Conservation (phyloP, 2,113 vertebrate genomes). For the Passer domesticus region DNA sequence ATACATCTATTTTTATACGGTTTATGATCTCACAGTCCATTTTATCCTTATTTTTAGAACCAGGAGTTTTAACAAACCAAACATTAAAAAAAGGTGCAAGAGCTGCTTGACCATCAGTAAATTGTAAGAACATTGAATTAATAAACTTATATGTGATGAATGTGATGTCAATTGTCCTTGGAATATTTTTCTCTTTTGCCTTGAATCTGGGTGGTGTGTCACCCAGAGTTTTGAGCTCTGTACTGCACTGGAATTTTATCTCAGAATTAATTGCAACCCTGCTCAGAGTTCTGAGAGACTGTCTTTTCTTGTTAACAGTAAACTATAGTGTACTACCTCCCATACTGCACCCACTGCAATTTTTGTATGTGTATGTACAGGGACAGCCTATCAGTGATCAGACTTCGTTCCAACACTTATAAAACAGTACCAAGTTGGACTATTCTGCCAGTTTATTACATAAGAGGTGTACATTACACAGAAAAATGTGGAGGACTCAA, state of each 20-base stretch:
- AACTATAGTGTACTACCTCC: background rate
- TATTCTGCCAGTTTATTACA: background rate
- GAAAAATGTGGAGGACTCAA: background rate
- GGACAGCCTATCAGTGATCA: accelerated
- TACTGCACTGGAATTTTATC: background rate
- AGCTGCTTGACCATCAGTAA: background rate
- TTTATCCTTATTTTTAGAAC: conserved; percentile 25
- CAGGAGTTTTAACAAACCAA: background rate
- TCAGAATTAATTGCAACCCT: background rate
- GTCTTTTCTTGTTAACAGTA: background rate
- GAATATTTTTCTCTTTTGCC: background rate
- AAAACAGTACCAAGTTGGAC: accelerated
- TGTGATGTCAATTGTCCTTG: background rate
- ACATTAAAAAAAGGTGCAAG: background rate
- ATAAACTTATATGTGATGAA: background rate
- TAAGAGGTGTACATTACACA: background rate
- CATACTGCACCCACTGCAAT: background rate
- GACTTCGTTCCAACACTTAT: accelerated
- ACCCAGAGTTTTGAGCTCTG: background rate
- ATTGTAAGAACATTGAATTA: background rate
- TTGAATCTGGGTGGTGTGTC: background rate
- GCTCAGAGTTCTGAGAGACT: background rate
- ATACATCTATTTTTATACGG: background rate
- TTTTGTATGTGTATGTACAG: accelerated
- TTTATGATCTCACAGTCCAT: background rate